Evolutionary conservation across 2,113 vertebrate genomes (phyloP), one percentile per base, ranked within the genome.

Genomic region (Microcebus jonahi): DNA sequence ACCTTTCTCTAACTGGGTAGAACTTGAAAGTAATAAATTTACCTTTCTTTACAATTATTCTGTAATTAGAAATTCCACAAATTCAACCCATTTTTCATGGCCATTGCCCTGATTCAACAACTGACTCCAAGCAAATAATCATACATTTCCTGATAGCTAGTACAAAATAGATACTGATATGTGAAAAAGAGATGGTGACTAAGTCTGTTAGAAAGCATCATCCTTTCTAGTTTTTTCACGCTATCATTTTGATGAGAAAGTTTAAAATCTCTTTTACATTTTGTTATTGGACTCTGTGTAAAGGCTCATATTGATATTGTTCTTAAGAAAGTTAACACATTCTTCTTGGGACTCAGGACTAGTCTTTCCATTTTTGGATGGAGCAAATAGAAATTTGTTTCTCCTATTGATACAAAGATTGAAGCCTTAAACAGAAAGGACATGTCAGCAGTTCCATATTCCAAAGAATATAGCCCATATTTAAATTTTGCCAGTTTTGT

Each of bases 241-340:
- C 31, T 90, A 34, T 17, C 8, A 6, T 92, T 97, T 96, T 61
- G 36, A 23, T 79, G 70, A 91, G 85, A 34, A 70, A 31, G 75
- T 92, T 97, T 81, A 29, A 91, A 67, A 70, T 98, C 29, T 87
- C 48, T 84, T 93, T 81, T 75, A 27, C 95, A 97, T 96, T 63
- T 96, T 96, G 92, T 76, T 23, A 93, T 97, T 96, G 48, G 81
- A 94, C 67, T 42, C 0, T 73, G 45, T 88, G 67, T 67, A 17
- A 94, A 92, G 53, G 53, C 81, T 98, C 55, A 11, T 94, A 79
- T 63, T 96, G 81, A 96, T 96, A 76, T 93, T 95, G 82, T 96
- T 96, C 85, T 96, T 96, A 96, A 86, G 67, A 92, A 97, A 96
- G 73, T 63, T 67, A 82, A 36, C 75, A 42, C 75, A 90, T 5